A percentile compares a stretch with the other conserved stretches of the same genome.
Conservation (phyloP, 2,888 invertebrate genomes). For the Lasius platythorax region DNA sequence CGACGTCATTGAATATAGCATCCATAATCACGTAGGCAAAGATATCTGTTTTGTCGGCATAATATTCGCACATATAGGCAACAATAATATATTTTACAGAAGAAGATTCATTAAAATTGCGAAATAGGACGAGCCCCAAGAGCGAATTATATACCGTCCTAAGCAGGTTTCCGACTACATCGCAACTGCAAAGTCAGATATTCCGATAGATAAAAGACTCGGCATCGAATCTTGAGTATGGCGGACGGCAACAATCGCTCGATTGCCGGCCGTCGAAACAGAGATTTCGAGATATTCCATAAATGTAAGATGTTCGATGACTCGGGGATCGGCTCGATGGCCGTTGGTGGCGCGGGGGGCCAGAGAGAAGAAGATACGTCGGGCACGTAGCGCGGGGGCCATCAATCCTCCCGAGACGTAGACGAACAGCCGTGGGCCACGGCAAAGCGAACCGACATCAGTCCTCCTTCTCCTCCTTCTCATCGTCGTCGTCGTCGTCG, state of each 20-base stretch:
- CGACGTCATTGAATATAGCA: background rate
- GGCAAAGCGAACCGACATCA: constrained; percentile 84
- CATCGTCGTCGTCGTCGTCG: constrained; percentile 68
- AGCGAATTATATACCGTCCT: background rate
- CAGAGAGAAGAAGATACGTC: constrained; percentile 55
- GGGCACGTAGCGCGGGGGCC: constrained; percentile 78
- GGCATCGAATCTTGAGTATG: constrained; percentile 56
- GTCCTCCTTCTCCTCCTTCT: constrained; percentile 70
- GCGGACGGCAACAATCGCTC: constrained; percentile 76
- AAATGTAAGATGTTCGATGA: constrained; percentile 81
- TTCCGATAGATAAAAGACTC: constrained; percentile 63
- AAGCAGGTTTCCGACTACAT: background rate
- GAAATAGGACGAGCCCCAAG: background rate
- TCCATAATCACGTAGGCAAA: background rate
- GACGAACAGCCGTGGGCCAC: constrained; percentile 83
- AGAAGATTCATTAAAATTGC: background rate
- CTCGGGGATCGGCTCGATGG: constrained; percentile 55
- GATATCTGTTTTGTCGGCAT: background rate
- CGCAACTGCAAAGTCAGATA: constrained; percentile 60
- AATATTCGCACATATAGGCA: background rate
- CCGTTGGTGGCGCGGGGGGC: constrained; percentile 52
- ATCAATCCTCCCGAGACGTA: constrained; percentile 84
- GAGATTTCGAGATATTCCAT: constrained; percentile 85
- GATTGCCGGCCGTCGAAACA: constrained; percentile 76
- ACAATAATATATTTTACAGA: background rate